Evolutionary conservation across 1,140 invertebrate species (phyloP).

Genomic region (Branchinecta lindahli): DNA sequence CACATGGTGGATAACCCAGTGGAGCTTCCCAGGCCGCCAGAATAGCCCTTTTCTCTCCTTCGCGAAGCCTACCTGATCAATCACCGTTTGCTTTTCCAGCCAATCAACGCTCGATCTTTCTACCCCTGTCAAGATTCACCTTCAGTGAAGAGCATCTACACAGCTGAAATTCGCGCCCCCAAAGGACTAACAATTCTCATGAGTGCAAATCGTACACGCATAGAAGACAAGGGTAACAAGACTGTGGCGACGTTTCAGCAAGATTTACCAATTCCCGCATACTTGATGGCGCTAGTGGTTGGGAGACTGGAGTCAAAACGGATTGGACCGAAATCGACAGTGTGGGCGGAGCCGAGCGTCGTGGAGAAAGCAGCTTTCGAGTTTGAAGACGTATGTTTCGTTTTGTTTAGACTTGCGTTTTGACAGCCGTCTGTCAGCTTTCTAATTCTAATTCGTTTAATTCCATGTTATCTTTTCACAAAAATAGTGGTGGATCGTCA

Average conservation of each 20-base stretch:
- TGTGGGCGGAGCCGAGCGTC: slow-evolving; percentile 77
- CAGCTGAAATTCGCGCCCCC: slow-evolving; percentile 58
- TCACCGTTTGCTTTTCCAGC: slow-evolving; percentile 40
- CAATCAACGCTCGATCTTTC: slow-evolving; percentile 73
- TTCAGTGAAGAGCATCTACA: slow-evolving; percentile 71
- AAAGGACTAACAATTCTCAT: slow-evolving; percentile 63
- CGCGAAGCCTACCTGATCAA: too few relatives aligned
- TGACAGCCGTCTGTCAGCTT: too few relatives aligned
- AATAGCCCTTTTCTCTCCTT: too few relatives aligned
- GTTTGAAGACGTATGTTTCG: slow-evolving; percentile 48
- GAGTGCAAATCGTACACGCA: slow-evolving; percentile 51
- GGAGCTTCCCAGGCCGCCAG: too few relatives aligned
- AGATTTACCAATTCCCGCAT: slow-evolving; percentile 54
- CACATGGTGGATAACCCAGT: too few relatives aligned
- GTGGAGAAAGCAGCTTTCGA: slow-evolving; percentile 70
- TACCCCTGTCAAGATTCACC: slow-evolving; percentile 89
- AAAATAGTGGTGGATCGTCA: too few relatives aligned
- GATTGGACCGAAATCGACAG: slow-evolving; percentile 59
- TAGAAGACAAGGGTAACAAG: slow-evolving; percentile 25
- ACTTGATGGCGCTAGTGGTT: slow-evolving; percentile 67
- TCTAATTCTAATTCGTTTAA: too few relatives aligned
- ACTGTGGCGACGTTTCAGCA: slow-evolving; percentile 48
- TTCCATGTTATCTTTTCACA: too few relatives aligned
- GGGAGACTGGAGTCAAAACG: slow-evolving; percentile 58
- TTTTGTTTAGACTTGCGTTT: too few relatives aligned